phyloP scores from a whole-genome alignment of 2,113 vertebrate species.

The Anser cygnoides region DNA sequence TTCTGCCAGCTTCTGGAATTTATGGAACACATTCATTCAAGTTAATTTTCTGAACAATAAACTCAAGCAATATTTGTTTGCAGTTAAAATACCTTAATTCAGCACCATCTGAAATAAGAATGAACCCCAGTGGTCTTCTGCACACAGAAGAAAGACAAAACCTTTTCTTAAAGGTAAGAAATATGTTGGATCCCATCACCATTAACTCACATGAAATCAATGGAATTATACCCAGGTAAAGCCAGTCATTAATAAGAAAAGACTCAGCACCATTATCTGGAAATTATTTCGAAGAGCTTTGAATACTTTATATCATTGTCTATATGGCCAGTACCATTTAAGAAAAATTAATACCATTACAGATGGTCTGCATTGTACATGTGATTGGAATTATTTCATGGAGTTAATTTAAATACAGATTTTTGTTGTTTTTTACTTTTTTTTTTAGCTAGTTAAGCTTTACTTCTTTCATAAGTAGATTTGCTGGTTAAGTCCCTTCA shows the following conservation, averaged over 20 bases:
- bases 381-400: neutral
- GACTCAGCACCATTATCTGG: neutral
- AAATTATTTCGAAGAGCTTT: neutral
- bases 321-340: neutral
- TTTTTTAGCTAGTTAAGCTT: neutral
- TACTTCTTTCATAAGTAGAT: neutral
- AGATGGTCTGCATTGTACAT: neutral
- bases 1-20: neutral
- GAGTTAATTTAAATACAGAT: neutral
- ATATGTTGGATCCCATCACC: fast-evolving
- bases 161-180: neutral
- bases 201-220: neutral
- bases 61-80: neutral
- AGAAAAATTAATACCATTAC: neutral
- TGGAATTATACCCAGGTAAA: neutral
- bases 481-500: neutral
- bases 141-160: neutral
- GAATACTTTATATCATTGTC: neutral
- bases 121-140: neutral
- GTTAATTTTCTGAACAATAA: neutral
- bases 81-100: neutral
- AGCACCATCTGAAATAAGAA: neutral
- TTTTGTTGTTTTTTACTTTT: neutral
- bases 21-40: neutral
- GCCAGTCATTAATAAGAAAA: neutral